Evolutionary conservation across 2,113 vertebrate genomes (phyloP), one percentile per base, ranked within the genome.

Genomic region (Podarcis cretensis): DNA sequence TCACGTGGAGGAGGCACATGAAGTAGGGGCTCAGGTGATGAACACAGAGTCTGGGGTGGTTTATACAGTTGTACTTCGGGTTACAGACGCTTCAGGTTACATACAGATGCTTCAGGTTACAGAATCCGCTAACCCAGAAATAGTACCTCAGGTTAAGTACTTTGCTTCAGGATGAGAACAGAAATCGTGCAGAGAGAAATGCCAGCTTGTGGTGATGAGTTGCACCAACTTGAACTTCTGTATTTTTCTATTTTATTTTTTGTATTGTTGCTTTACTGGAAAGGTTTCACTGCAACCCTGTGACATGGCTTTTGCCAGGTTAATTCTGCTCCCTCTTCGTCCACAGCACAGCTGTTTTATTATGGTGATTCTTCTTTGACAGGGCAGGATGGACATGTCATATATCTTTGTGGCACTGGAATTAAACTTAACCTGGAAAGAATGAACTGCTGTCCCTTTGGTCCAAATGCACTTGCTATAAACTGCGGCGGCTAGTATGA

Each of bases 301-400:
- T 81, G 13, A 21, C 20, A 48, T 76, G 59, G 87, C 16, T 80
- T 93, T 85, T 25, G 23, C 25, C 35, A 79, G 32, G 48, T 92
- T 87, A 21, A 87, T 88, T 87, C 88, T 89, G 2, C 21, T 84
- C 14, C 81, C 25, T 88, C 57, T 90, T 90, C 16, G 57, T 76
- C n/a, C 83, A 80, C 65, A 89, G 75, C 20, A n/a, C 73, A 69
- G 54, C 23, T 30, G 32, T 32, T 89, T 84, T 89, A 80, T 79
- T 79, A 78, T 82, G 63, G 35, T 13, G n/a, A 37, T 73, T 57
- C 76, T 80, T 85, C 76, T 80, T 84, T 71, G 65, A 78, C 88
- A 84, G 32, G 43, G n/a, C 25, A 14, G 32, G n/a, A 73, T 14
- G 32, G 75, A 77, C 40, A 35, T 68, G 37, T 20, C 48, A 59